phyloP scores from a whole-genome alignment of 2,113 vertebrate genomes.

The Felis chaus region DNA sequence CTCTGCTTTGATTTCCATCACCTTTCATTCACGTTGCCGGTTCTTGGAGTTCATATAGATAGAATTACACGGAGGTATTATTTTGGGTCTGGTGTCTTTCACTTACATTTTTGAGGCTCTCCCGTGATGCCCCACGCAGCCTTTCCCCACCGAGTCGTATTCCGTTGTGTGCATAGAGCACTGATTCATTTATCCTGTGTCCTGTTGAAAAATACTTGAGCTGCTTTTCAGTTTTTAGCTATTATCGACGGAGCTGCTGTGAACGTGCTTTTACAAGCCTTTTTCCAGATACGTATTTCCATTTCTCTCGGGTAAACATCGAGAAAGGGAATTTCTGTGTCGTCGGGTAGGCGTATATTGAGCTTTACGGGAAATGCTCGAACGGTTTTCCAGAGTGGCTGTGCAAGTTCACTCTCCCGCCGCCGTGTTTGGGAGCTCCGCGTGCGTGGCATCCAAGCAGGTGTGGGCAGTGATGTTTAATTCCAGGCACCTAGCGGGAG shows the following conservation, averaged over 20 bases:
- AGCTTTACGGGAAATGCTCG: neutral
- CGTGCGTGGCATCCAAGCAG: accelerated
- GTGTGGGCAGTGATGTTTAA: accelerated
- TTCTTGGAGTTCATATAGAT: no score
- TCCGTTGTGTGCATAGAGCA: accelerated
- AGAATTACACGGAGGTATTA: no score
- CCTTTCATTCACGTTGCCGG: accelerated
- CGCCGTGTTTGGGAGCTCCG: accelerated
- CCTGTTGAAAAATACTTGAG: no score
- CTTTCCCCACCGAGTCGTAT: accelerated
- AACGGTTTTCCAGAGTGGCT: neutral
- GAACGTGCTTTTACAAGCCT: neutral
- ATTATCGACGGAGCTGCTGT: neutral
- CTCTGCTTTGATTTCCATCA: neutral
- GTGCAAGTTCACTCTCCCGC: accelerated
- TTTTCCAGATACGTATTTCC: neutral
- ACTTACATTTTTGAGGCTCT: neutral
- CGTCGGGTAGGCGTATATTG: neutral
- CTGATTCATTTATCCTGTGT: accelerated
- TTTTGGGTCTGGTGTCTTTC: neutral
- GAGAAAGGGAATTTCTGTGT: neutral
- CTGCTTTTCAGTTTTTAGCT: neutral
- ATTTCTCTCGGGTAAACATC: neutral
- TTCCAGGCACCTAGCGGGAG: neutral
- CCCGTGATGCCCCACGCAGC: accelerated